Evolutionary conservation across 2,888 invertebrate genomes (phyloP).

Genomic region (Dendrolimus houi): DNA sequence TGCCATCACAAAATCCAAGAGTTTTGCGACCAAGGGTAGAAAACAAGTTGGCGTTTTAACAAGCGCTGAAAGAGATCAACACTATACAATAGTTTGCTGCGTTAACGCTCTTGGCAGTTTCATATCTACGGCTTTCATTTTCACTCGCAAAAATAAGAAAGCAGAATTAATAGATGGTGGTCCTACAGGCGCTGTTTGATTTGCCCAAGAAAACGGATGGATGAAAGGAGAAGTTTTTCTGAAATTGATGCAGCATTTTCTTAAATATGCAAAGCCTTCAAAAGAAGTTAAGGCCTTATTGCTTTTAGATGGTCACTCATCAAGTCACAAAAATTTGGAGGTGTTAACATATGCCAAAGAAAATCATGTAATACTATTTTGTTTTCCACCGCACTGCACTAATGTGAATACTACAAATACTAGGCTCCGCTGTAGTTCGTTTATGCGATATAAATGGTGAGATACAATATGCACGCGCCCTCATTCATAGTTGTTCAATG

Average conservation of each 20-base stretch:
- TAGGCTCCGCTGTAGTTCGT: too few species aligned
- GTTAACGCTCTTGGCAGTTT: conserved; percentile 9
- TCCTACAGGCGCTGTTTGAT: conserved; percentile 19
- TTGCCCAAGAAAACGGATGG: conserved; percentile 16
- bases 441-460: too few species aligned
- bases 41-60: conserved; percentile 21
- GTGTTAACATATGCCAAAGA: conserved; percentile 16
- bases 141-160: conserved; percentile 18
- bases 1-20: conserved; percentile 15
- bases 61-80: conserved; percentile 21
- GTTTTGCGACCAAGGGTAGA: conserved; percentile 15
- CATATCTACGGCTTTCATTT: conserved; percentile 24
- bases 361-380: conserved; percentile 27
- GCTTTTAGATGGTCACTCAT: conserved; percentile 33
- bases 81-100: conserved; percentile 5
- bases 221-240: conserved; percentile 30
- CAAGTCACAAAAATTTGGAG: conserved; percentile 17
- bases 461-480: too few species aligned
- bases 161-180: conserved; percentile 22
- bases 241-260: conserved; percentile 40
- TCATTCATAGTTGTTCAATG: too few species aligned
- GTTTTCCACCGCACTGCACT: conserved; percentile 15
- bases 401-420: too few species aligned
- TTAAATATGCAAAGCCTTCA: conserved; percentile 18
- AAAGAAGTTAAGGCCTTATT: conserved; percentile 26